These are phyloP conservation scores for Drosophila serrata DNA, from an alignment of 1,140 invertebrate genomes.

Conservation along the genomic window DNA sequence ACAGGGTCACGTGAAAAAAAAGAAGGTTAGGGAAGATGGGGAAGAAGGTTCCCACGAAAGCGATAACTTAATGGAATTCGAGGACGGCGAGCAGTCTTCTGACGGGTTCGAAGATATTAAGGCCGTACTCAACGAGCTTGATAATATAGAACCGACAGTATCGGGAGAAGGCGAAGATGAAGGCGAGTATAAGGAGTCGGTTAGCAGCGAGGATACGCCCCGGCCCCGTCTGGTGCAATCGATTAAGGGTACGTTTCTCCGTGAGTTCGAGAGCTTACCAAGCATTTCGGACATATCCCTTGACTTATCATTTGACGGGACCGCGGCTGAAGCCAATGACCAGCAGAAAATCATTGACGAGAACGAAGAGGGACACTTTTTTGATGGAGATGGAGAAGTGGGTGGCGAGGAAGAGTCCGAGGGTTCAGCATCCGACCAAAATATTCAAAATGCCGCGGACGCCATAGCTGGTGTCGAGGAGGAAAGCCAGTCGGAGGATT, in stretches of 20 bases:
- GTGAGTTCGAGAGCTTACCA: constrained; percentile 32
- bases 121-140: neutral
- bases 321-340: neutral
- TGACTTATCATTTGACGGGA: neutral
- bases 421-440: neutral
- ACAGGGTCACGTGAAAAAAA: no score
- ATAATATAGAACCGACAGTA: neutral
- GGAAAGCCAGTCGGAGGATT: constrained; percentile 2
- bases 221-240: neutral
- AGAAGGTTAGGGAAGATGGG: neutral
- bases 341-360: neutral
- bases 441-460: neutral
- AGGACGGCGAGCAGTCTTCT: neutral
- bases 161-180: neutral
- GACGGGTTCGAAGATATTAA: constrained; percentile 18
- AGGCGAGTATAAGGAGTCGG: neutral
- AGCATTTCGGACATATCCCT: constrained; percentile 36
- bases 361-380: neutral
- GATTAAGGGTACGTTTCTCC: constrained; percentile 17
- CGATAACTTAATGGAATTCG: neutral
- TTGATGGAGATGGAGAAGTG: neutral
- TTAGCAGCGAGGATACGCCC: constrained; percentile 4
- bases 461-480: neutral
- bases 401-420: constrained; percentile 10
- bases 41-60: neutral